Conservation (phyloP, 2,797 vertebrate species). For the Dryobates pubescens region DNA sequence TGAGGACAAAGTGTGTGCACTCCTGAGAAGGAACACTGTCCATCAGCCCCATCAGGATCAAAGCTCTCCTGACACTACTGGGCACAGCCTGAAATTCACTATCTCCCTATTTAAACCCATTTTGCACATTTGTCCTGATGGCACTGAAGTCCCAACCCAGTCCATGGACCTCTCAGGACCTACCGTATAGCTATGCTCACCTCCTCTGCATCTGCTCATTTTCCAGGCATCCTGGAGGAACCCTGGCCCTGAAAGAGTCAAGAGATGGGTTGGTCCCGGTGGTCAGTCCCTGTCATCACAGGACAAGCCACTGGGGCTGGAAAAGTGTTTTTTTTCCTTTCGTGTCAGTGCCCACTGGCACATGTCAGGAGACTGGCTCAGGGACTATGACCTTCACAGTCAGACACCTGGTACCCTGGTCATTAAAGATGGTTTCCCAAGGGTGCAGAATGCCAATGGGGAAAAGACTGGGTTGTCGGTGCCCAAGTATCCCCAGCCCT, state of each 20-base stretch:
- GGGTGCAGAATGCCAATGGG: background rate
- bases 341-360: background rate
- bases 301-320: background rate
- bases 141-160: background rate
- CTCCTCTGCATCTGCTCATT: accelerated
- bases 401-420: accelerated
- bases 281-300: background rate
- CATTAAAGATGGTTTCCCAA: background rate
- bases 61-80: background rate
- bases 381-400: background rate
- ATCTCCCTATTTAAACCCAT: background rate
- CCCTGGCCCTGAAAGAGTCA: accelerated
- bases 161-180: background rate
- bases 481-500: background rate
- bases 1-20: background rate
- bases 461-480: background rate
- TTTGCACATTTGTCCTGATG: background rate
- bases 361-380: background rate
- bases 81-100: background rate
- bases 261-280: background rate
- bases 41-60: background rate
- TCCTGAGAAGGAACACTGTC: background rate
- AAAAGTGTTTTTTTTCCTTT: background rate
- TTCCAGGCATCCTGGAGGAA: background rate
- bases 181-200: background rate